Evolutionary conservation across 2,888 invertebrate species (phyloP).

Genomic region (Cantharis nigra): DNA sequence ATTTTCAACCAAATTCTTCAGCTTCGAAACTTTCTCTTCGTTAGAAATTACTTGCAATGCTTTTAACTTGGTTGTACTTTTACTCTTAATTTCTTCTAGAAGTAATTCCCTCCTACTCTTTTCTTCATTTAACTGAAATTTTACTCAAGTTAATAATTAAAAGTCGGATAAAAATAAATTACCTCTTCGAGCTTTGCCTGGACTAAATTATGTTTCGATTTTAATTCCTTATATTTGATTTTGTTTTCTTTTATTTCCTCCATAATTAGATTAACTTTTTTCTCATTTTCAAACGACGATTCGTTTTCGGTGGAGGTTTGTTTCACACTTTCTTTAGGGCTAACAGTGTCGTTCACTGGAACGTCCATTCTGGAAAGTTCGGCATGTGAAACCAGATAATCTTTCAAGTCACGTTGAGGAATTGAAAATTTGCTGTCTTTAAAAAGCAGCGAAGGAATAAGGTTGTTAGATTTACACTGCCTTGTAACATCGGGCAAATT

Average conservation of each 20-base stretch:
- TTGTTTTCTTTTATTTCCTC: constrained; percentile 22
- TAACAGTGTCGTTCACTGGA: not conserved
- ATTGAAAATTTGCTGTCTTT: constrained; percentile 39
- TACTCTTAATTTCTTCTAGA: constrained; percentile 52
- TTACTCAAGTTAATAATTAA: not conserved
- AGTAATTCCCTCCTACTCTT: constrained; percentile 53
- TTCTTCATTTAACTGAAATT: constrained; percentile 37
- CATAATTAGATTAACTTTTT: constrained; percentile 2
- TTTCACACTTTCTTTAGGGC: not conserved
- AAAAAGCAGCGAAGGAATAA: constrained; percentile 50
- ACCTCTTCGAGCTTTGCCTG: constrained; percentile 23
- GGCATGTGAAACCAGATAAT: constrained; percentile 24
- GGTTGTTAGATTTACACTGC: constrained; percentile 46
- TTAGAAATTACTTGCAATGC: constrained; percentile 69
- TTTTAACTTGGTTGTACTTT: constrained; percentile 61
- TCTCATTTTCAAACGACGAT: not conserved
- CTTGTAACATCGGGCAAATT: constrained; percentile 49
- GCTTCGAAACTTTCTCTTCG: constrained; percentile 62
- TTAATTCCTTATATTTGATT: constrained; percentile 11
- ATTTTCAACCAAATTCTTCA: constrained; percentile 63
- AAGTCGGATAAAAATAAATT: not conserved
- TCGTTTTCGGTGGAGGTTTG: not conserved
- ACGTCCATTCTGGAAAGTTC: not conserved
- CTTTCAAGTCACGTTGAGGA: constrained; percentile 18
- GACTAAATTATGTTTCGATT: constrained; percentile 26